Evolutionary conservation across 2,888 invertebrate species (phyloP), one percentile per base, ranked within the genome.

Genomic region (Helicoverpa assulta): DNA sequence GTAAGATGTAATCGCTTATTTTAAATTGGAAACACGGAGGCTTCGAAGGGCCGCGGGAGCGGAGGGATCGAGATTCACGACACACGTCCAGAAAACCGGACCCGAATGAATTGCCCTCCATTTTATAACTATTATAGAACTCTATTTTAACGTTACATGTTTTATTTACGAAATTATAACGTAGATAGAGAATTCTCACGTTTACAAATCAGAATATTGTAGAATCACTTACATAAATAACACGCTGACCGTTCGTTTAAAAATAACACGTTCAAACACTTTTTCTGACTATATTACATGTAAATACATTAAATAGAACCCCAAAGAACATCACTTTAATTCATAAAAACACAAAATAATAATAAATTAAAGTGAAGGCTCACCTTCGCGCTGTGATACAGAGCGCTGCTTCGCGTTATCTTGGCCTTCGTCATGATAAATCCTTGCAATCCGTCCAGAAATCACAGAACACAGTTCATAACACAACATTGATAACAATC

Each of bases 311-410:
- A 61, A 7, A 6, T 16, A 68, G 8, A 61, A 67, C 58, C 21
- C 21, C 19, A 54, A 66, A 72, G 56, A 80, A 54, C 5, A 62
- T 8, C 19, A 71, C 40, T 81, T 81, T 84, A 51, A 83, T 78
- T 80, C 60, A 83, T 77, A 54, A 79, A 81, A 81, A 75, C 19
- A 58, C 65, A 63, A 81, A 79, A 65, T 74, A 81, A 75, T 59
- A 76, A 76, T 66, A 63, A 70, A 82, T 73, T 79, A 66, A 63
- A 79, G 59, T 77, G 84, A 82, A 85, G 85, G 87, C 95, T 95
- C 90, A 98, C 98, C 97, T 97, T 97, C 65, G 97, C 97, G 88
- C 97, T 97, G 93, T 98, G 97, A 91, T 96, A 97, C 71, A 98
- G 96, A 80, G 98, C 97, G 88, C 96, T 96, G 76, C 95, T 96